phyloP scores from a whole-genome alignment of 1,140 invertebrate genomes.

The Sesamia nonagrioides region DNA sequence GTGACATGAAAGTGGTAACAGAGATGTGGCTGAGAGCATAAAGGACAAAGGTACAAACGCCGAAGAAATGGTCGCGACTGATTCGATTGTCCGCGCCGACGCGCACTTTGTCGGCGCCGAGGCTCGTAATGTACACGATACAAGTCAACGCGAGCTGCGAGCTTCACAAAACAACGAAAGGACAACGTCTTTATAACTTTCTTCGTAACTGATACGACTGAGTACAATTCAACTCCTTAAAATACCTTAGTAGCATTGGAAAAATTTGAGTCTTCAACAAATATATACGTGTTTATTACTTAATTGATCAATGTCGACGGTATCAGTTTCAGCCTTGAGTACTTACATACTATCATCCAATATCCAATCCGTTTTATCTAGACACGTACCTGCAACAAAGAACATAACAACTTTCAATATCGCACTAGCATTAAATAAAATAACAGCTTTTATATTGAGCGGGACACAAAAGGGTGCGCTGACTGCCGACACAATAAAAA shows the following conservation, averaged over 20 bases:
- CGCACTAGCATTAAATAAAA: constrained; percentile 44
- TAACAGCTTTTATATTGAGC: constrained; percentile 61
- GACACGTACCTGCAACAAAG: constrained; percentile 78
- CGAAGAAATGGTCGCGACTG: constrained; percentile 74
- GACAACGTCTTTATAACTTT: constrained; percentile 68
- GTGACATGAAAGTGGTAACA: constrained; percentile 16
- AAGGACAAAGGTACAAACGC: constrained; percentile 69
- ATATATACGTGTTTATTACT: not conserved
- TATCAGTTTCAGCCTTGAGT: constrained; percentile 36
- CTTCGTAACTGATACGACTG: constrained; percentile 61
- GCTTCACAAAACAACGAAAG: constrained; percentile 45
- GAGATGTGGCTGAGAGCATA: constrained; percentile 54
- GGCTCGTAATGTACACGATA: constrained; percentile 21
- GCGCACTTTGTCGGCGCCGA: constrained; percentile 75
- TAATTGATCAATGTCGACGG: constrained; percentile 4
- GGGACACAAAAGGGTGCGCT: constrained; percentile 68
- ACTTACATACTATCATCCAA: constrained; percentile 46
- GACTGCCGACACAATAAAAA: constrained; percentile 70
- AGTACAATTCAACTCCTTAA: constrained; percentile 19
- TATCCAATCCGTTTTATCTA: constrained; percentile 33
- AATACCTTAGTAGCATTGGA: not conserved
- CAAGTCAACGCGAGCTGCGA: constrained; percentile 26
- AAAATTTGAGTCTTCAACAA: not conserved
- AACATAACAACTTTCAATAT: constrained; percentile 53
- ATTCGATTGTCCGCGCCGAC: constrained; percentile 76